phyloP scores from a whole-genome alignment of 2,797 vertebrate species.

The Acrocephalus scirpaceus region DNA sequence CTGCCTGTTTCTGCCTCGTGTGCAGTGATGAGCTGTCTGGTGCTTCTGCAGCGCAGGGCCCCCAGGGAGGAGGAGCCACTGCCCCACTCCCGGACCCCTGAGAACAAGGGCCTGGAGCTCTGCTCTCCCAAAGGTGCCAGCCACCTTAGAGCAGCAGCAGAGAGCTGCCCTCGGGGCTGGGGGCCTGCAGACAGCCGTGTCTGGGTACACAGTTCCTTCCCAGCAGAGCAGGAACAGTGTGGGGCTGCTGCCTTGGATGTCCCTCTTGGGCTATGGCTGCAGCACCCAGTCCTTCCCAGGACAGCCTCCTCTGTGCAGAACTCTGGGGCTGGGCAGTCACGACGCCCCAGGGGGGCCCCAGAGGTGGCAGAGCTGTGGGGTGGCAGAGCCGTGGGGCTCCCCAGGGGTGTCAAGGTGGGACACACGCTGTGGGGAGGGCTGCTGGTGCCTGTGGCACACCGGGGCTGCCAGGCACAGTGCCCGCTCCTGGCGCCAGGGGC shows the following conservation, averaged over 20 bases:
- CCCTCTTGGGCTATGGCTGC: not conserved
- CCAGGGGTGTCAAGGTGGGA: not conserved
- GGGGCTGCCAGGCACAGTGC: not conserved
- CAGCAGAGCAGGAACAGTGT: accelerated
- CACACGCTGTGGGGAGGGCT: not conserved
- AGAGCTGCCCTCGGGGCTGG: not conserved
- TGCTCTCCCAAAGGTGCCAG: not conserved
- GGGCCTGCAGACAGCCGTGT: accelerated
- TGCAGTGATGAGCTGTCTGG: not conserved
- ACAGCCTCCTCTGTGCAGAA: not conserved
- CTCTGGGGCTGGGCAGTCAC: accelerated
- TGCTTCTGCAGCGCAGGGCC: accelerated
- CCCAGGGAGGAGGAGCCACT: not conserved
- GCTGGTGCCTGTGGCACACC: not conserved
- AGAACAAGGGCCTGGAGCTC: not conserved
- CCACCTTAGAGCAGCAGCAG: accelerated
- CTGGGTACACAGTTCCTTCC: not conserved
- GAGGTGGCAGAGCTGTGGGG: not conserved
- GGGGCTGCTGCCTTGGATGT: no score
- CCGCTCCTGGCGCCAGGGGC: not conserved
- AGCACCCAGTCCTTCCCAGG: not conserved
- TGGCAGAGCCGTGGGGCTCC: not conserved
- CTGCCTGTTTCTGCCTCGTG: not conserved
- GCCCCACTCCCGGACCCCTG: not conserved
- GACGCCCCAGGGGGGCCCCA: accelerated